A percentile compares a stretch with the other conserved stretches of the same genome.
Conservation (phyloP, 2,888 invertebrate species). For the Metallyticus violacea region DNA sequence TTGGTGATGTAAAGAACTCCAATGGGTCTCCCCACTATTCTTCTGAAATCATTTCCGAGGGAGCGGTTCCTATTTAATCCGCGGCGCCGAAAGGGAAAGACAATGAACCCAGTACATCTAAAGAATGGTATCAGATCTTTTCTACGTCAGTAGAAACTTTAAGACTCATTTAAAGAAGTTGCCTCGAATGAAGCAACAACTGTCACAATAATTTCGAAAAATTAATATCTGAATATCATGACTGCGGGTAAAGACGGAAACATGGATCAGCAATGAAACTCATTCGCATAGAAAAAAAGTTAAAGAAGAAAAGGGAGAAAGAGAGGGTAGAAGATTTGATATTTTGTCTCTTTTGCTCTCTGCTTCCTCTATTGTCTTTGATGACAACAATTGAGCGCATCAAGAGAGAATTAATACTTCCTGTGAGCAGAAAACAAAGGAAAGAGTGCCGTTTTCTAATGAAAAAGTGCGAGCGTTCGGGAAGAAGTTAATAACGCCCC, state of each 20-base stretch:
- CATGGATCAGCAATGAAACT: background rate
- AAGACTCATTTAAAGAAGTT: background rate
- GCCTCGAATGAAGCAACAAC: background rate
- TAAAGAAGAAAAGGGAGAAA: background rate
- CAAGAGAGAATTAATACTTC: conserved; percentile 22
- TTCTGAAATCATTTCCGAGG: background rate
- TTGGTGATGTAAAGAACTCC: background rate
- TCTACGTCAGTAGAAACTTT: background rate
- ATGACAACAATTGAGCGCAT: background rate
- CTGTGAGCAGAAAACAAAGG: conserved; percentile 21
- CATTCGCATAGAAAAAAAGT: background rate
- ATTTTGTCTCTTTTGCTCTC: background rate
- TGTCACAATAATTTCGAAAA: conserved; percentile 2
- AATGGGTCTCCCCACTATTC: background rate
- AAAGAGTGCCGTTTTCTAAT: conserved; percentile 12
- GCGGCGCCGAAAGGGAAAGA: background rate
- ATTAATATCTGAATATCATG: conserved; percentile 5
- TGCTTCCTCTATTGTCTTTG: background rate
- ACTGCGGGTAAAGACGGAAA: background rate
- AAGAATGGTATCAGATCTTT: background rate
- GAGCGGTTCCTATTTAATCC: background rate
- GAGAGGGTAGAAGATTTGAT: background rate
- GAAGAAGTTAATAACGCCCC: conserved; percentile 11
- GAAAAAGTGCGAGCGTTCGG: conserved; percentile 19
- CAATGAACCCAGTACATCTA: background rate